Conservation (phyloP, 2,888 invertebrate genomes). For the Catocala fraxini region DNA sequence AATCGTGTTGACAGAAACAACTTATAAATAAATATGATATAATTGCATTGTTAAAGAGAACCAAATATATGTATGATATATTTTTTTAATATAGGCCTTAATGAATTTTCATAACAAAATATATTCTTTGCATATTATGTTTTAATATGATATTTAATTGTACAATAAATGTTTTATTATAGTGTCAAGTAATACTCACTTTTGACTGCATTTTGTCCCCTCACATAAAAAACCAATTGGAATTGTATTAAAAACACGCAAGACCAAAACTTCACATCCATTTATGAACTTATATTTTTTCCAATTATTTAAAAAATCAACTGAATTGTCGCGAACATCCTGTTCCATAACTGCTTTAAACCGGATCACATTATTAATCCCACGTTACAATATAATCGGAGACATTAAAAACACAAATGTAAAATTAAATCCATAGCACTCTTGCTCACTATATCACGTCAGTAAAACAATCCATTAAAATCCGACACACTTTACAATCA, state of each 20-base stretch:
- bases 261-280: slow-evolving; percentile 82
- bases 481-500: slow-evolving; percentile 17
- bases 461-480: not conserved
- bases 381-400: slow-evolving; percentile 11
- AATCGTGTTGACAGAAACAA: too few species aligned
- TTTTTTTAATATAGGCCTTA: too few species aligned
- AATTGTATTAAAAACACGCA: slow-evolving; percentile 68
- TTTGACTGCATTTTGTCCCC: slow-evolving; percentile 66
- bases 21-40: too few species aligned
- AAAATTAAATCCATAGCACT: slow-evolving; percentile 23
- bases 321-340: slow-evolving; percentile 61
- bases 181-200: slow-evolving; percentile 62
- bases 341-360: slow-evolving; percentile 77
- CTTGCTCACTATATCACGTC: not conserved
- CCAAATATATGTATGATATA: too few species aligned
- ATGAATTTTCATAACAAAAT: too few species aligned
- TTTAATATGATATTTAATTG: too few species aligned
- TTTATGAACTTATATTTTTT: slow-evolving; percentile 71
- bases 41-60: too few species aligned
- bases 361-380: slow-evolving; percentile 30
- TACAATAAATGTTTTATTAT: not conserved
- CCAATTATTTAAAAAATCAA: slow-evolving; percentile 68
- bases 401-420: slow-evolving; percentile 7
- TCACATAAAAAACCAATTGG: slow-evolving; percentile 63
- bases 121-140: too few species aligned